Base-by-base conservation (phyloP, 2,113 vertebrate species). In the Alectura lathami region DNA sequence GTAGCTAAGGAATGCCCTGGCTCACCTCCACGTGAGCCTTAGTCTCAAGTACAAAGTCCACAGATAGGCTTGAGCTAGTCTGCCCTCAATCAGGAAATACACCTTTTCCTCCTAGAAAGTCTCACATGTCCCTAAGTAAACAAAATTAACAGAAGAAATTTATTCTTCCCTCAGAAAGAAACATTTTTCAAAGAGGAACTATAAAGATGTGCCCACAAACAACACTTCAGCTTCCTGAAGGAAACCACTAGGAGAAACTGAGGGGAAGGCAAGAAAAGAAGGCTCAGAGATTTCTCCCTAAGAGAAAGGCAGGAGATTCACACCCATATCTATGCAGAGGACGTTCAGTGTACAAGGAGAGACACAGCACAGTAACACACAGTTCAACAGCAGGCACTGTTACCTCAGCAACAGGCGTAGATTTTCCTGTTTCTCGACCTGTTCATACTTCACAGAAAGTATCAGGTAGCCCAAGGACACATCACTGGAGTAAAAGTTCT, bases 371-470 rank as follows among this genome's bases (percentile, higher is more conserved):
- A 91, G 72, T 17, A 83, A 36, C 29, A 54, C 0, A 38, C 21
- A 48, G 13, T 27, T 67, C 57, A 75, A 12, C n/a, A 75, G 45
- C n/a, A 74, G 82, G 26, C 56, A 51, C 48, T 47, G 63, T 94
- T 93, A 99, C 99, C 99, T 99, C 79, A 99, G 95, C 91, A 99
- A 97, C 60, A 99, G 97, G 53, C 98, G 97, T 6, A 99, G 96
- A 54, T 97, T 98, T 81, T 98, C 98, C 59, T 97, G 91, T 68
- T 98, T 98, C 72, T 98, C 98, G 0, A 96, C 89, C 72, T 98
- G 98, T 93, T 99, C 98, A 79, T 99, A 97, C 97, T 98, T 98
- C 92, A 98, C 98, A 51, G 98, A 99, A 50, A 99, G 98, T 82
- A 99, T 97, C 48, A 99, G 82, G 8, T 97, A 97, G 32, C 98